Evolutionary conservation across 2,113 vertebrate genomes (phyloP).

Genomic region (Rhodinocichla rosea): DNA sequence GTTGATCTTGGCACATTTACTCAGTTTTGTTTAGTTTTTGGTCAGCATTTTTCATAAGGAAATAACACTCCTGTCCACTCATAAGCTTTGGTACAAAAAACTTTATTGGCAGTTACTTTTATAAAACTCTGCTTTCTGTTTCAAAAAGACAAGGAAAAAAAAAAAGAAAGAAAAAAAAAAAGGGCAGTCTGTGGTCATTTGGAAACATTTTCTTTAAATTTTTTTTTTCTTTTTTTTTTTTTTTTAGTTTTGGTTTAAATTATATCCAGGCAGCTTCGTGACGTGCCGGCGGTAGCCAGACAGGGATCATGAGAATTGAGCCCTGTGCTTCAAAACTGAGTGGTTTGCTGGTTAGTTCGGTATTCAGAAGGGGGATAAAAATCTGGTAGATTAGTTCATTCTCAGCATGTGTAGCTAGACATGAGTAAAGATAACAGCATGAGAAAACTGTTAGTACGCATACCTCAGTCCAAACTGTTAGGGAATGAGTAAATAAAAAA

Average conservation of each 20-base stretch:
- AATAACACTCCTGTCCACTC: constrained; percentile 89
- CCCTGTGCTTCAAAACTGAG: constrained; percentile 78
- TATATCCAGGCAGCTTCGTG: constrained; percentile 86
- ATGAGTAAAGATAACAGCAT: constrained; percentile 97
- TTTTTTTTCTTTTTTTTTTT: background rate
- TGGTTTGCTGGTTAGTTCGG: constrained; percentile 83
- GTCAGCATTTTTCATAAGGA: constrained; percentile 83
- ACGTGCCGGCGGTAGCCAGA: constrained; percentile 79
- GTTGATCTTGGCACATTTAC: constrained; percentile 75
- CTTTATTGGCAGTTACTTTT: constrained; percentile 80
- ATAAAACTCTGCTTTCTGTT: constrained; percentile 71
- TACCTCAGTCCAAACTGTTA: constrained; percentile 96
- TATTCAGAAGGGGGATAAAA: constrained; percentile 83
- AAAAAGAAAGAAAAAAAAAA: background rate
- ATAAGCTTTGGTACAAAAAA: constrained; percentile 87
- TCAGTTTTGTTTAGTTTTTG: constrained; percentile 78
- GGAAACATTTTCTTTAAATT: constrained; percentile 44
- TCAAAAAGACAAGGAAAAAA: background rate
- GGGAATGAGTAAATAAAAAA: constrained; percentile 88
- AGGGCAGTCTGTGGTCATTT: constrained; percentile 78
- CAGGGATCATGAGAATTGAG: constrained; percentile 80
- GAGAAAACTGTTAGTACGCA: constrained; percentile 93
- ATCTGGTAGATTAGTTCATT: constrained; percentile 90
- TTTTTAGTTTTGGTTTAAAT: constrained; percentile 16
- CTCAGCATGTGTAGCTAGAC: constrained; percentile 96